Evolutionary conservation across 2,797 vertebrate species (phyloP).

Genomic region (Florisuga fusca): DNA sequence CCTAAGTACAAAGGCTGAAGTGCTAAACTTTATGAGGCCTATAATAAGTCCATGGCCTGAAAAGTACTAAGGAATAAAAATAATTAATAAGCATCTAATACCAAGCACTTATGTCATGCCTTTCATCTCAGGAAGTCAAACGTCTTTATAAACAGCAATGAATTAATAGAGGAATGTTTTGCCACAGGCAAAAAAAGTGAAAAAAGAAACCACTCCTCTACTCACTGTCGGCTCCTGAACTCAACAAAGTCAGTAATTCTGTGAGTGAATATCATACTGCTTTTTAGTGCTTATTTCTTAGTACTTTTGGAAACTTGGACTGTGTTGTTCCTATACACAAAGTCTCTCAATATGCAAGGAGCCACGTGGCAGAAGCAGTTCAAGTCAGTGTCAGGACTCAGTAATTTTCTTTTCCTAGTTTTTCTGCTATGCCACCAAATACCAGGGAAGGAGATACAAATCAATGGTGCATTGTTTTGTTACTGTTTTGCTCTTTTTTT

Average conservation of each 20-base stretch:
- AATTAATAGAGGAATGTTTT: slow-evolving; percentile 54
- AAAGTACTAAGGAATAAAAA: slow-evolving; percentile 53
- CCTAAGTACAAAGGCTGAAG: background rate
- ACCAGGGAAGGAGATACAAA: background rate
- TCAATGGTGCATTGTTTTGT: background rate
- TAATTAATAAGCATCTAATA: slow-evolving; percentile 47
- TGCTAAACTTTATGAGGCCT: slow-evolving; percentile 35
- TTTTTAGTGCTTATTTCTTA: slow-evolving; percentile 20
- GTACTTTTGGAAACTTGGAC: slow-evolving; percentile 24
- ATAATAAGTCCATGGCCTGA: background rate
- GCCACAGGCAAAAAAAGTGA: background rate
- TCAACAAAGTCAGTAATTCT: slow-evolving; percentile 14
- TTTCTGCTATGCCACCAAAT: background rate
- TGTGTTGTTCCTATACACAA: background rate
- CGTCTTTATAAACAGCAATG: slow-evolving; percentile 43
- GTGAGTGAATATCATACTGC: background rate
- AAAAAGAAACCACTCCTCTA: slow-evolving; percentile 21
- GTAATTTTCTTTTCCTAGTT: background rate
- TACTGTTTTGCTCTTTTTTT: background rate
- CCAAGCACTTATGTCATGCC: slow-evolving; percentile 39
- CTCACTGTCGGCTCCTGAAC: background rate
- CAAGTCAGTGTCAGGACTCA: background rate
- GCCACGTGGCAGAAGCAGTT: background rate
- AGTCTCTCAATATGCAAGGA: background rate
- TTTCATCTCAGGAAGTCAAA: slow-evolving; percentile 62